Base-by-base conservation (phyloP, 2,888 invertebrate genomes). In the Acrocyrtus sp. region DNA sequence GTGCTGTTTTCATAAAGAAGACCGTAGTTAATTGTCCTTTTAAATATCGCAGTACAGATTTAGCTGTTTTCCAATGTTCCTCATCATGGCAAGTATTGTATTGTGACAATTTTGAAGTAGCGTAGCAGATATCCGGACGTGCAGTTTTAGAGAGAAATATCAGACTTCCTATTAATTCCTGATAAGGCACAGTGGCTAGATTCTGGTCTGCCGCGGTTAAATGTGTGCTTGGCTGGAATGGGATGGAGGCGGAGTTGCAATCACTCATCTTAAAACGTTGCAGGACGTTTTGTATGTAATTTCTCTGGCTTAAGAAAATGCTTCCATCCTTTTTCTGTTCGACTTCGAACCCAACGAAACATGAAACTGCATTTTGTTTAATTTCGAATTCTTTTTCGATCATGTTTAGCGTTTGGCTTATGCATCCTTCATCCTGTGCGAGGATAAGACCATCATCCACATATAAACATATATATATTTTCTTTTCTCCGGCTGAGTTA, bases 11-110 rank as follows among this genome's bases (percentile, higher is more conserved):
- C 54, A 63, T 76, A 83, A 5, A 39, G 19, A 5, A 83, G 58
- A 26, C 81, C 80, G 5, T 78, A 26, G 47, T 81, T 53, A 2
- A 56, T 57, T 1, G 81, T 19, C 76, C 78, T 58, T 79, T 80
- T 15, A 83, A 50, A 54, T 84, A 84, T 2, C 82, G 72, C 26
- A 80, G 45, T 5, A 81, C 54, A 1, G 56, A 15, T 39, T 76
- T 77, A 1, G 74, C 80, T 10, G 76, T 76, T 19, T 67, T 41
- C 67, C 69, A 78, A 54, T 81, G 82, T 1, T 5, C 3, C 34
- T 75, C 27, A 6, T 53, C 56, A 70, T 78, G 76, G 27, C 74
- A 69, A 21, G 66, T 68, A 15, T 74, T 62, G 27, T 77, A 82
- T 56, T 79, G 72, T 2, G 81, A 57, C 8, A 82, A 41, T 4